Evolutionary conservation across 2,113 vertebrate genomes (phyloP).

Genomic region (Phyllostomus hastatus): DNA sequence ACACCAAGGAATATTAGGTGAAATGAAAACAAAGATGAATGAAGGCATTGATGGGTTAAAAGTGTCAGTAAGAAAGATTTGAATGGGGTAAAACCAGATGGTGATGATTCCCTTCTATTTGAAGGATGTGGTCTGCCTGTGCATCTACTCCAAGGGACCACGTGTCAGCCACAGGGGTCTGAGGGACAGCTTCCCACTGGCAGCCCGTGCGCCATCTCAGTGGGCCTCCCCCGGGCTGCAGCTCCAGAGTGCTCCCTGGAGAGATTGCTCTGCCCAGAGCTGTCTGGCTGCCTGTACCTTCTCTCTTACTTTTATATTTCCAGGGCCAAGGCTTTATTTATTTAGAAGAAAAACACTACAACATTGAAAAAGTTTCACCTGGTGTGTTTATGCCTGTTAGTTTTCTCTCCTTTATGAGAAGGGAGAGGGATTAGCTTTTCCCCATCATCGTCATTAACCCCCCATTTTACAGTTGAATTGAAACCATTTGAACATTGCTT

Average conservation of each 20-base stretch:
- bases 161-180: fast-evolving
- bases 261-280: not conserved
- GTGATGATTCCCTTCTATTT: not conserved
- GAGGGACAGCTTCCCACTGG: not conserved
- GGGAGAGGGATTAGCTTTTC: not conserved
- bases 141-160: not conserved
- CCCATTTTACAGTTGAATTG: not conserved
- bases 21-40: not conserved
- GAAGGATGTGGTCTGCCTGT: not conserved
- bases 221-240: not conserved
- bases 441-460: not conserved
- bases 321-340: not conserved
- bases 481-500: not conserved
- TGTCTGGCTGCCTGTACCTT: not conserved
- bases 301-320: not conserved
- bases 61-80: not conserved
- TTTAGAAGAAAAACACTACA: not conserved
- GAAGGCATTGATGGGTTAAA: not conserved
- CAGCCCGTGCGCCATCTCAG: not conserved
- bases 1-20: not conserved
- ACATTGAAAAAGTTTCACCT: not conserved
- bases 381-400: not conserved
- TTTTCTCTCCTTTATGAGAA: not conserved
- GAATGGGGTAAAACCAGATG: not conserved
- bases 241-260: too few species aligned